These are phyloP conservation scores for Enteromius paludinosus DNA, from an alignment of 2,797 vertebrate species.

Conservation along the genomic window DNA sequence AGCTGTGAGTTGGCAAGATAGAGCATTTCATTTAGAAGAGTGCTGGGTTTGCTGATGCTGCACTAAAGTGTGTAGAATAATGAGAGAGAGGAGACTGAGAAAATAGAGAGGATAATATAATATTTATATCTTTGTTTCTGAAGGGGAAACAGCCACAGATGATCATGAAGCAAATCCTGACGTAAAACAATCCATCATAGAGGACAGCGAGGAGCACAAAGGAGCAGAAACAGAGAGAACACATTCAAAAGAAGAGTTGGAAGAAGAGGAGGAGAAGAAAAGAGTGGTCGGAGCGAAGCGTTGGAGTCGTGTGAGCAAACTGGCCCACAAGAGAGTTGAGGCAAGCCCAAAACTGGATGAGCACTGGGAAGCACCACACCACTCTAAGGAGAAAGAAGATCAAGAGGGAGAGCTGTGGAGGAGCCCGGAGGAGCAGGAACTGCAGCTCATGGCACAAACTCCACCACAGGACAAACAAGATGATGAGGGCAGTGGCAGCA, in stretches of 20 bases:
- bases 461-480: conserved; percentile 83
- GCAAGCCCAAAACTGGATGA: conserved; percentile 59
- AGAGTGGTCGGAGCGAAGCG: conserved; percentile 73
- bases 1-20: conserved; percentile 35
- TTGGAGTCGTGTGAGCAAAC: conserved; percentile 81
- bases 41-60: conserved; percentile 51
- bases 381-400: conserved; percentile 79
- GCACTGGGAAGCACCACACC: conserved; percentile 71
- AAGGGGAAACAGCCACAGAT: conserved; percentile 47
- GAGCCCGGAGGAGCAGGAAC: conserved; percentile 77
- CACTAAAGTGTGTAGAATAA: conserved; percentile 36
- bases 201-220: conserved; percentile 59
- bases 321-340: conserved; percentile 71
- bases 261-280: conserved; percentile 67
- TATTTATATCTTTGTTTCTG: conserved; percentile 46
- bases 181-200: conserved; percentile 59
- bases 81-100: background rate
- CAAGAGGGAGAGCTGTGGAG: conserved; percentile 60
- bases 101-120: background rate
- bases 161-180: conserved; percentile 66
- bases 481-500: conserved; percentile 91
- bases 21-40: conserved; percentile 49
- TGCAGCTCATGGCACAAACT: conserved; percentile 77
- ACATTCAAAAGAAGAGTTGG: conserved; percentile 60
- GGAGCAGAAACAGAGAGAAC: conserved; percentile 50